A percentile compares a stretch with the other conserved stretches of the same genome.
Conservation (phyloP, 2,113 vertebrate species). For the Trogon melanurus region DNA sequence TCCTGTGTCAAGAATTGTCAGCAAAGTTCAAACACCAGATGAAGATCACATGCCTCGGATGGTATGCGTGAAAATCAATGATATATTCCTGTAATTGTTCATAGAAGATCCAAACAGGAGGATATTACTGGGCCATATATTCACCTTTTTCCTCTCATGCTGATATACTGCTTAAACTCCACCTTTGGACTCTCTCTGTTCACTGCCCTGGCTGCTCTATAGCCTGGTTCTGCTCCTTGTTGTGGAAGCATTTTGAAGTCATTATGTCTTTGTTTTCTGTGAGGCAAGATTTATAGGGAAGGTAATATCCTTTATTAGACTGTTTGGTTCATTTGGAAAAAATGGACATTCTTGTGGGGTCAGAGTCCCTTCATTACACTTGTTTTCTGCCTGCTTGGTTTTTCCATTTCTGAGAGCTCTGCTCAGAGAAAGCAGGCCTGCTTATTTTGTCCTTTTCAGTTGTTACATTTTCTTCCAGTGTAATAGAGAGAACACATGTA, state of each 20-base stretch:
- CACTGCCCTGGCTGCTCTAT: not conserved
- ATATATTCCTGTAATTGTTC: not conserved
- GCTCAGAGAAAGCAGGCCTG: conserved; percentile 17
- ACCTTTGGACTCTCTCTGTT: not conserved
- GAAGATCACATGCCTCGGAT: not conserved
- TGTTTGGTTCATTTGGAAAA: conserved; percentile 46
- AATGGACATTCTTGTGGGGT: conserved; percentile 36
- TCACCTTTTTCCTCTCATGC: not conserved
- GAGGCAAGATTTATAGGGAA: conserved; percentile 42
- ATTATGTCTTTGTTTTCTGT: conserved; percentile 37
- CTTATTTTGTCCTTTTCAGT: conserved; percentile 42
- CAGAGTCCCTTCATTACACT: conserved; percentile 44
- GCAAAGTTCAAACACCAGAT: conserved; percentile 6
- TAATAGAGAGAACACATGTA: conserved; percentile 52
- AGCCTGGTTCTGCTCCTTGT: not conserved
- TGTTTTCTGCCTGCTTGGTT: conserved; percentile 53
- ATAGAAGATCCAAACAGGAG: not conserved
- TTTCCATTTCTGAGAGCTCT: conserved; percentile 43
- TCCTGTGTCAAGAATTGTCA: not conserved
- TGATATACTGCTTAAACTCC: not conserved
- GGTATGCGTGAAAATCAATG: rapidly evolving
- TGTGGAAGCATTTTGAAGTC: conserved; percentile 35
- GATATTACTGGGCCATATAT: not conserved
- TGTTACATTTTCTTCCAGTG: conserved; percentile 39
- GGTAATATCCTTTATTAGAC: conserved; percentile 53